Evolutionary conservation across 2,113 vertebrate genomes (phyloP), one percentile per base, ranked within the genome.

Genomic region (Talpa occidentalis): DNA sequence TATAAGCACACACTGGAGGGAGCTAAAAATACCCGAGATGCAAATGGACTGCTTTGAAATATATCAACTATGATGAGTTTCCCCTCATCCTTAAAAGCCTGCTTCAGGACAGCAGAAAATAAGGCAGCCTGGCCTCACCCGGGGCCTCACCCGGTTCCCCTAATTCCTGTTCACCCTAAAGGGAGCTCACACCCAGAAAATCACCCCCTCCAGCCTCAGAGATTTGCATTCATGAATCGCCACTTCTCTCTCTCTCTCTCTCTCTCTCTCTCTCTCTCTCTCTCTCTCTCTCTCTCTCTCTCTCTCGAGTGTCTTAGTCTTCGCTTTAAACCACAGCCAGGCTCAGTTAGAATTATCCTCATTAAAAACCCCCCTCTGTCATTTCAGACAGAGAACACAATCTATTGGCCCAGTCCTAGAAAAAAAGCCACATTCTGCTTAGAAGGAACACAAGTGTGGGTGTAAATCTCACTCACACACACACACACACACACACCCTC

Each of bases 21-120:
- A 81, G 81, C 94, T 88, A 95, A 95, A 96, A 95, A 93, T 96
- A 97, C 56, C 91, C n/a, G 11, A 88, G 85, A 94, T 95, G 84
- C 88, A 95, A 88, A 90, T 95, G 64, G 80, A 89, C 92, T 79
- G 54, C 17, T 90, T 95, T 92, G 42, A 97, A 93, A 95, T 90
- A 24, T n/a, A 93, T 73, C 90, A 78, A 47, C 66, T 81, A 59
- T 73, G 80, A 66, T 90, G 90, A 92, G 80, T 35, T 86, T 91
- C 62, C 49, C 86, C 52, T 49, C 16, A 52, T 64, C 74, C 86
- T 91, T 44, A 67, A 70, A 47, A 79, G 59, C 76, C 70, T 37
- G 42, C 64, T 77, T 83, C 56, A 40, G 24, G 90, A 21, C 3
- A 30, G 32, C 83, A 84, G 67, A 67, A 76, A 82, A 59, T 17